Evolutionary conservation across 2,888 invertebrate genomes (phyloP).

Genomic region (Leucoma salicis): DNA sequence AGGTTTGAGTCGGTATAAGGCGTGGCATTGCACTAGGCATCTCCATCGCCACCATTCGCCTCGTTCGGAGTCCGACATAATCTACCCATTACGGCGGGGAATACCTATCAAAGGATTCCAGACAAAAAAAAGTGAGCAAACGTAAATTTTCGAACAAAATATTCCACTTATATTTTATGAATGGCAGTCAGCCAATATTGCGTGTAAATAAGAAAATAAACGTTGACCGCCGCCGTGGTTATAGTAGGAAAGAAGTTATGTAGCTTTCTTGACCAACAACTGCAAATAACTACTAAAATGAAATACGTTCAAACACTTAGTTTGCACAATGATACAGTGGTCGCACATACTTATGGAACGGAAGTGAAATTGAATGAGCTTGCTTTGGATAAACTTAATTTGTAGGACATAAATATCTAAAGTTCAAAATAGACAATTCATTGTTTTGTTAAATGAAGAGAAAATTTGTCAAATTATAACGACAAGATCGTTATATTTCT

Average conservation of each 20-base stretch:
- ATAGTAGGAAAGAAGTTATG: constrained; percentile 21
- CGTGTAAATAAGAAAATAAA: not conserved
- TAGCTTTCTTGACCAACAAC: not conserved
- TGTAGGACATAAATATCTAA: no score
- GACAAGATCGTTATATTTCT: no score
- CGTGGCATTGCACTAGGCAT: no score
- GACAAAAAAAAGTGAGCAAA: constrained; percentile 37
- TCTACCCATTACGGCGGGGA: no score
- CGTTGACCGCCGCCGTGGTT: constrained; percentile 6
- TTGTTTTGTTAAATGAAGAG: no score
- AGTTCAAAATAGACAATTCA: no score
- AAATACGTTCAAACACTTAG: constrained; percentile 24
- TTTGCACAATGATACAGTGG: constrained; percentile 18
- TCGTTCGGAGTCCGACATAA: no score
- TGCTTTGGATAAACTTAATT: no score
- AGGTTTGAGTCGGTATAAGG: no score
- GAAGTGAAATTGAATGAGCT: constrained; percentile 37
- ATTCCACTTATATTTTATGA: constrained; percentile 41
- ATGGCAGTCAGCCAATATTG: constrained; percentile 35
- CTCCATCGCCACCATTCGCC: no score
- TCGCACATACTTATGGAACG: constrained; percentile 28
- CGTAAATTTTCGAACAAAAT: constrained; percentile 26
- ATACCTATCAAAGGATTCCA: no score
- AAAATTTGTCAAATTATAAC: no score
- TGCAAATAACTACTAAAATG: constrained; percentile 14